phyloP scores from a whole-genome alignment of 2,888 invertebrate species.

The Patella pellucida region DNA sequence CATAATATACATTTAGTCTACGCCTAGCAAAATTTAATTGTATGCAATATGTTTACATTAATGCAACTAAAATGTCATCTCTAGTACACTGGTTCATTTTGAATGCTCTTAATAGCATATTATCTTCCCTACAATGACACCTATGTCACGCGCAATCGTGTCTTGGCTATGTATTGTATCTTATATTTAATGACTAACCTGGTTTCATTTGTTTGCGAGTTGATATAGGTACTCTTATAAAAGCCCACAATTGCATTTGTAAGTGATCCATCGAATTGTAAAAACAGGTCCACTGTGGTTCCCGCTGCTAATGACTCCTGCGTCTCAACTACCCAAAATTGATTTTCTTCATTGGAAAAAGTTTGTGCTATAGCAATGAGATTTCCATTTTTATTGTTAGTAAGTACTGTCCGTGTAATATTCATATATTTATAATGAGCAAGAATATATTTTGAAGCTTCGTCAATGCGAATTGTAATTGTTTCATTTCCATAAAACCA shows the following conservation, averaged over 20 bases:
- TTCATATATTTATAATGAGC: slow-evolving; percentile 76
- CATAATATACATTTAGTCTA: too few species aligned
- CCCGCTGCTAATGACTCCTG: slow-evolving; percentile 48
- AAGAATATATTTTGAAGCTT: slow-evolving; percentile 72
- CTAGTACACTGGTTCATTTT: too few species aligned
- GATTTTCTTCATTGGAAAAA: slow-evolving; percentile 69
- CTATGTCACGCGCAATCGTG: too few species aligned
- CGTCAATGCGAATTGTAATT: slow-evolving; percentile 62
- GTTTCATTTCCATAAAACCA: slow-evolving; percentile 65
- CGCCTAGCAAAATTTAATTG: too few species aligned
- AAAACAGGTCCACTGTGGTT: slow-evolving; percentile 69
- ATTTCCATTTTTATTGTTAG: slow-evolving; percentile 30
- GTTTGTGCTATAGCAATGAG: slow-evolving; percentile 48
- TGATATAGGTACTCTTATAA: slow-evolving; percentile 78
- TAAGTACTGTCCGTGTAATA: slow-evolving; percentile 72
- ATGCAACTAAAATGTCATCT: too few species aligned
- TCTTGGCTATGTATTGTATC: too few species aligned
- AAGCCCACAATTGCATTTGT: slow-evolving; percentile 81
- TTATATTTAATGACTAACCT: slow-evolving; percentile 44
- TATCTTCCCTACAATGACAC: too few species aligned
- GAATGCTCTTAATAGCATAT: too few species aligned
- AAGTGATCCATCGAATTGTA: slow-evolving; percentile 79
- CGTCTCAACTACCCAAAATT: slow-evolving; percentile 72
- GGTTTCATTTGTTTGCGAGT: slow-evolving; percentile 54
- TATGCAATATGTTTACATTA: too few species aligned